phyloP scores from a whole-genome alignment of 1,140 invertebrate genomes.

The Vollenhovia emeryi region DNA sequence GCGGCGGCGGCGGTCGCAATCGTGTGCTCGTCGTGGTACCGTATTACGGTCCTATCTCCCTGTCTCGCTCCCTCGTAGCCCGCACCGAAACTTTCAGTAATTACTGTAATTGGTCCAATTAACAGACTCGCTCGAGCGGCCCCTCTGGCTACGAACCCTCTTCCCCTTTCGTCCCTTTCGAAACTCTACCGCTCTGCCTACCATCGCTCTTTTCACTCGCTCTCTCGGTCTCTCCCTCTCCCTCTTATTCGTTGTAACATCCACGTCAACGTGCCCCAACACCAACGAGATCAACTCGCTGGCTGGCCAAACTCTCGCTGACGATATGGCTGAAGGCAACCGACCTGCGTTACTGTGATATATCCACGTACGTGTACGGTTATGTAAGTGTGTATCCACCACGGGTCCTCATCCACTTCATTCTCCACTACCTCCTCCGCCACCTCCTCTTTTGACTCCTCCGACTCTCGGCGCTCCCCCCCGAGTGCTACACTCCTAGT shows the following conservation, averaged over 20 bases:
- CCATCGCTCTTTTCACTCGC: constrained; percentile 39
- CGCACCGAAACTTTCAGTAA: constrained; percentile 85
- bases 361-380: constrained; percentile 29
- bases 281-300: constrained; percentile 57
- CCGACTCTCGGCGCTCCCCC: constrained; percentile 41
- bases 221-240: background rate
- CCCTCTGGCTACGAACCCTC: constrained; percentile 66
- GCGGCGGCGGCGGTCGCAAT: constrained; percentile 58
- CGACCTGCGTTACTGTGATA: constrained; percentile 60
- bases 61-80: constrained; percentile 75
- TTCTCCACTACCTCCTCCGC: constrained; percentile 22
- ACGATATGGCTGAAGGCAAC: constrained; percentile 71
- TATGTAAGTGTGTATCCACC: constrained; percentile 40
- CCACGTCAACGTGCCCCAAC: constrained; percentile 65
- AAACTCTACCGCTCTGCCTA: constrained; percentile 45
- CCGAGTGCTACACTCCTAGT: constrained; percentile 46
- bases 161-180: constrained; percentile 28
- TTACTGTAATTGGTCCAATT: constrained; percentile 86
- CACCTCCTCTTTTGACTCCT: constrained; percentile 33
- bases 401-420: constrained; percentile 34
- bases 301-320: constrained; percentile 57
- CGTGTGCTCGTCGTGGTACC: constrained; percentile 75
- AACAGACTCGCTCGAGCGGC: constrained; percentile 84
- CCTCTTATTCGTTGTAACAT: constrained; percentile 49
- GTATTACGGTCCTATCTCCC: constrained; percentile 78